Percentiles rank a stretch among this genome's conserved stretches.
Conservation (phyloP, 2,888 invertebrate species). For the Mythimna loreyi region DNA sequence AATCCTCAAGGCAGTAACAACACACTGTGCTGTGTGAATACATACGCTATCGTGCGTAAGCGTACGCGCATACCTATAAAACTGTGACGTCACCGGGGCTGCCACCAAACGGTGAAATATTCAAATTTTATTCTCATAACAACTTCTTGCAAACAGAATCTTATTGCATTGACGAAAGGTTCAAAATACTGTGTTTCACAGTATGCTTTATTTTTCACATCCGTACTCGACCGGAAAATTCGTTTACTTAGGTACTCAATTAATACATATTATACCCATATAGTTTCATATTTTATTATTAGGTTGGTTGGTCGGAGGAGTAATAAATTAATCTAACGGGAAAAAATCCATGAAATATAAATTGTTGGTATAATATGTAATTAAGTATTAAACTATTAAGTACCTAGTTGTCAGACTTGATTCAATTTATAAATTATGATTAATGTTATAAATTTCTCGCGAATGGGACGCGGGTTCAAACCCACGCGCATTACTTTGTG, state of each 20-base stretch:
- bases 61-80: slow-evolving; percentile 41
- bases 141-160: not conserved
- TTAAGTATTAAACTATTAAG: too few relatives aligned
- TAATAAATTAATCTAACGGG: not conserved
- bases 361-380: too few relatives aligned
- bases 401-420: too few relatives aligned
- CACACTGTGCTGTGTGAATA: slow-evolving; percentile 25
- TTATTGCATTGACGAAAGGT: not conserved
- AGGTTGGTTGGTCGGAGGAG: not conserved
- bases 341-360: too few relatives aligned
- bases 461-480: too few relatives aligned
- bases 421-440: too few relatives aligned
- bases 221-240: not conserved
- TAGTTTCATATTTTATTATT: not conserved
- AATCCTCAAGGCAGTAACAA: slow-evolving; percentile 33
- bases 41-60: slow-evolving; percentile 4
- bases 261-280: not conserved
- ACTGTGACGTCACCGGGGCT: slow-evolving; percentile 21
- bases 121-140: not conserved
- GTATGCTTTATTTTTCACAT: not conserved
- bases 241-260: not conserved
- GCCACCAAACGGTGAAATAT: slow-evolving; percentile 19
- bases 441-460: too few relatives aligned
- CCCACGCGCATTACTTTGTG: too few relatives aligned
- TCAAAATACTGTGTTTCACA: not conserved